These are phyloP conservation scores for Acanthiza pusilla DNA, from an alignment of 2,797 vertebrate genomes.

Conservation along the genomic window DNA sequence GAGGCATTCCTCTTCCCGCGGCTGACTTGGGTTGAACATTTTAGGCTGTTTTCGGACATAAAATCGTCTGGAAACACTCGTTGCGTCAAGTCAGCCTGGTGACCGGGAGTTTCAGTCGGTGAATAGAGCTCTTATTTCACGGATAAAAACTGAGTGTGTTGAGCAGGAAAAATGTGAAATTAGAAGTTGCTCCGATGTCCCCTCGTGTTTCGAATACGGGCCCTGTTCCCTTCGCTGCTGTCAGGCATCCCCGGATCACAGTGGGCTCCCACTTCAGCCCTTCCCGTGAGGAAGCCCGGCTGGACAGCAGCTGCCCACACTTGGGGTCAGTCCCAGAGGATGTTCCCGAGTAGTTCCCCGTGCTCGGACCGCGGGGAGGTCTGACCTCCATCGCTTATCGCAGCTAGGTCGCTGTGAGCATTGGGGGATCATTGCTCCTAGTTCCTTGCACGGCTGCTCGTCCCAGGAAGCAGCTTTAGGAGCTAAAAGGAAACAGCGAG, in stretches of 20 bases:
- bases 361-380: neutral
- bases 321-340: neutral
- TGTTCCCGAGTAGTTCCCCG: no score
- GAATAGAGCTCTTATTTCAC: fast-evolving
- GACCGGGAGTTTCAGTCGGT: neutral
- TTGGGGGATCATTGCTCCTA: neutral
- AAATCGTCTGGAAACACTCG: neutral
- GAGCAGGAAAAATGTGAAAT: neutral
- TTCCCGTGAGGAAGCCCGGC: fast-evolving
- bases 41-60: neutral
- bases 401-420: fast-evolving
- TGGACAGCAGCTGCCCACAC: fast-evolving
- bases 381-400: fast-evolving
- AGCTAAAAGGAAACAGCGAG: neutral
- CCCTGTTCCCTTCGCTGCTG: fast-evolving
- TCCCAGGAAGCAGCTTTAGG: neutral
- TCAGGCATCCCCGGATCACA: fast-evolving
- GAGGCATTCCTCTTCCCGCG: no score
- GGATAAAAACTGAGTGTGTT: neutral
- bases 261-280: neutral
- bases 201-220: neutral
- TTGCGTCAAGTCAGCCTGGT: neutral
- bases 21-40: neutral
- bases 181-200: fast-evolving
- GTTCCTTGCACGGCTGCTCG: neutral